These are phyloP conservation scores for Morone saxatilis DNA, from an alignment of 2,113 vertebrate species.

Conservation along the genomic window DNA sequence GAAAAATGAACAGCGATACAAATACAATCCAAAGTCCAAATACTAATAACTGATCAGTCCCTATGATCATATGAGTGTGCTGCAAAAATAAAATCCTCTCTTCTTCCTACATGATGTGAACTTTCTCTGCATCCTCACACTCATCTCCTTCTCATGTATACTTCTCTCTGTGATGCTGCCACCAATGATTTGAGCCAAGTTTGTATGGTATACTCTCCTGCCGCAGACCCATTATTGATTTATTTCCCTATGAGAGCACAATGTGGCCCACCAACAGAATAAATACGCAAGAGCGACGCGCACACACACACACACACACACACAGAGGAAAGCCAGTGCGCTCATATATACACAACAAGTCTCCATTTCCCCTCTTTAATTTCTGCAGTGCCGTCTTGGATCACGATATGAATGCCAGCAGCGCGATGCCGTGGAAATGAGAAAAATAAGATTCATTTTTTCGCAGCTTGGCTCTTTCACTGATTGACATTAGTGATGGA, in stretches of 20 bases:
- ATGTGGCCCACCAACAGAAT: not conserved
- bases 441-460: conserved; percentile 46
- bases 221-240: conserved; percentile 45
- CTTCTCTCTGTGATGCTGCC: conserved; percentile 15
- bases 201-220: conserved; percentile 32
- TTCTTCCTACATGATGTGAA: conserved; percentile 35
- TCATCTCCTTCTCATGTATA: conserved; percentile 31
- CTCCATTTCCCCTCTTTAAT: conserved; percentile 9
- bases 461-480: conserved; percentile 19
- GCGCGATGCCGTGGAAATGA: conserved; percentile 36
- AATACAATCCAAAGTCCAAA: not conserved
- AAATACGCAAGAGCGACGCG: not conserved
- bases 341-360: conserved; percentile 1
- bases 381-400: conserved; percentile 8
- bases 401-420: conserved; percentile 10
- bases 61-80: not conserved
- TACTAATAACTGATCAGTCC: not conserved
- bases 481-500: conserved; percentile 52
- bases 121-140: conserved; percentile 9
- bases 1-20: not conserved
- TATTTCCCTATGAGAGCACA: too few relatives aligned
- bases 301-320: conserved; percentile 15
- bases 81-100: not conserved
- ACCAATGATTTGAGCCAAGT: conserved; percentile 46
- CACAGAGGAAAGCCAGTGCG: not conserved